A percentile compares a stretch with the other conserved stretches of the same genome.
These are phyloP conservation scores for Hymenochirus boettgeri DNA, from an alignment of 2,113 vertebrate species.

Conservation along the genomic window DNA sequence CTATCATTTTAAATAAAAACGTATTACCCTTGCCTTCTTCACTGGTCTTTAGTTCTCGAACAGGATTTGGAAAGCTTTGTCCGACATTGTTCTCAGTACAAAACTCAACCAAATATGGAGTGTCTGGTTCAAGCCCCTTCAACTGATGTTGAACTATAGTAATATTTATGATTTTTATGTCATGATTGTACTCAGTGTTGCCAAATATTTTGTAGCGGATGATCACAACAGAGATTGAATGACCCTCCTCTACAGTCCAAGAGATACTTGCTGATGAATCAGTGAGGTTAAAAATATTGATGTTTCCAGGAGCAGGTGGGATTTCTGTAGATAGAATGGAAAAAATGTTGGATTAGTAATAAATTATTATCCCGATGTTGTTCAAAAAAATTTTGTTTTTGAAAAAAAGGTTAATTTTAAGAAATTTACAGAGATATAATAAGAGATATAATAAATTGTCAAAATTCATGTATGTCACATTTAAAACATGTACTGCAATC, in stretches of 20 bases:
- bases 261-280: constrained; percentile 74
- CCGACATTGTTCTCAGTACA: constrained; percentile 79
- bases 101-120: constrained; percentile 70
- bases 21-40: constrained; percentile 64
- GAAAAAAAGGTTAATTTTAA: no score
- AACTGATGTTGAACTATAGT: constrained; percentile 70
- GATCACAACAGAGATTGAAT: constrained; percentile 74
- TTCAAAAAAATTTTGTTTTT: no score
- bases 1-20: no score
- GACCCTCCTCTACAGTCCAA: constrained; percentile 71
- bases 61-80: constrained; percentile 58
- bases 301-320: constrained; percentile 71
- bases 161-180: constrained; percentile 69
- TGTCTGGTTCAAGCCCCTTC: constrained; percentile 72
- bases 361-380: no score
- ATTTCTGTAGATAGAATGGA: constrained; percentile 56
- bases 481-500: no score
- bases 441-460: no score
- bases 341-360: no score
- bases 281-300: constrained; percentile 72
- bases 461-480: no score
- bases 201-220: constrained; percentile 74
- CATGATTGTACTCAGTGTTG: constrained; percentile 70
- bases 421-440: no score
- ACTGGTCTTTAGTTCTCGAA: constrained; percentile 63